A percentile compares a stretch with the other conserved stretches of the same genome.
Conservation (phyloP, 2,113 vertebrate genomes). For the Panurus biarmicus region DNA sequence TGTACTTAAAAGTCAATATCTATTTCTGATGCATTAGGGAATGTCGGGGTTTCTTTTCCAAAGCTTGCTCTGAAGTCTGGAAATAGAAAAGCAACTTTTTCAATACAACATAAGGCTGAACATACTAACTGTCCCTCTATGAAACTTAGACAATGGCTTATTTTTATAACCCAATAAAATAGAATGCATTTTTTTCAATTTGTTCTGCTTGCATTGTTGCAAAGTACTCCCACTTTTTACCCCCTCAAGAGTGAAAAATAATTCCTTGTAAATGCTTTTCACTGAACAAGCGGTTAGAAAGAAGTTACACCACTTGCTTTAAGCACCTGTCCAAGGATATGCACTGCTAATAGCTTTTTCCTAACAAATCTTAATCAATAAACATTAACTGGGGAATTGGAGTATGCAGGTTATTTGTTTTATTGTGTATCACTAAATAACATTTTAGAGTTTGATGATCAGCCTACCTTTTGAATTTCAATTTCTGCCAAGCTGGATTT, state of each 20-base stretch:
- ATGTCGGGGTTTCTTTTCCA: background rate
- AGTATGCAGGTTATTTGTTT: background rate
- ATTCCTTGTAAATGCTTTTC: background rate
- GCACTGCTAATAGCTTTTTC: background rate
- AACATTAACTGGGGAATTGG: background rate
- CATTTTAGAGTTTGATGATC: background rate
- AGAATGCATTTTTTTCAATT: background rate
- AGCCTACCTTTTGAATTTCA: background rate
- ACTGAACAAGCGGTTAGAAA: background rate
- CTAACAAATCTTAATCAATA: conserved; percentile 11
- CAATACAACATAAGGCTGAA: background rate
- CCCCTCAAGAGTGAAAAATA: background rate
- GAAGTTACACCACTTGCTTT: background rate
- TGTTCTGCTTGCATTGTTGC: background rate
- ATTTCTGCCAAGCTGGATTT: background rate
- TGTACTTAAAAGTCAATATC: background rate
- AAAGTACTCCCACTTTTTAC: background rate
- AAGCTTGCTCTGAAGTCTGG: background rate
- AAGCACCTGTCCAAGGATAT: background rate
- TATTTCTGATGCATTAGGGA: background rate
- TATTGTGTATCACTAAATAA: background rate
- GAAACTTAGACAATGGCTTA: background rate
- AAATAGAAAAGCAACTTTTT: background rate
- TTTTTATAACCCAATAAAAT: conserved; percentile 12
- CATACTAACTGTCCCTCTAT: background rate